Percentiles rank a stretch among this genome's conserved stretches.
Evolutionary conservation across 1,140 invertebrate species (phyloP).

Genomic region (Globodera rostochiensis): DNA sequence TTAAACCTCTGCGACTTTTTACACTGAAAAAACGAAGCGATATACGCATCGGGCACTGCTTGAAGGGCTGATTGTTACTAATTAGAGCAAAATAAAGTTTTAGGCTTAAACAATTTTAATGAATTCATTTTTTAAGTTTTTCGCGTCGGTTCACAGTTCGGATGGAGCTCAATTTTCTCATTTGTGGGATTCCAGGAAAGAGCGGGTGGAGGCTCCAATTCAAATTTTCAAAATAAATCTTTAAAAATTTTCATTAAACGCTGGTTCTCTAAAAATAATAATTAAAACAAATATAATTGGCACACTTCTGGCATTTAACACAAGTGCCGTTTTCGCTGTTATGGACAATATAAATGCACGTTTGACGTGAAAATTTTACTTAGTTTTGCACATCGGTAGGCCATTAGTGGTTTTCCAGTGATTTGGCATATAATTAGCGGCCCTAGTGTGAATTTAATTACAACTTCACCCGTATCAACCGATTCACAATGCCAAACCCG

Average conservation of each 20-base stretch:
- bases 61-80: conserved; percentile 20
- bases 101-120: too few species aligned
- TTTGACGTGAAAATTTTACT: conserved; percentile 69
- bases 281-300: too few species aligned
- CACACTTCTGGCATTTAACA: not conserved
- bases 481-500: conserved; percentile 52
- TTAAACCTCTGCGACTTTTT: conserved; percentile 33
- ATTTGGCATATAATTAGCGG: conserved; percentile 55
- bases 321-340: conserved; percentile 69
- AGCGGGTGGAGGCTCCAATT: conserved; percentile 66
- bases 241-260: too few species aligned
- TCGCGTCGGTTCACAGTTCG: conserved; percentile 52
- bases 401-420: conserved; percentile 29
- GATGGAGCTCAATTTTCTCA: conserved; percentile 67
- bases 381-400: conserved; percentile 69
- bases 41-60: conserved; percentile 47
- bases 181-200: conserved; percentile 66
- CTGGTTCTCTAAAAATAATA: too few species aligned
- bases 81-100: too few species aligned
- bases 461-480: conserved; percentile 48
- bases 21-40: conserved; percentile 21
- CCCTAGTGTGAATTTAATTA: too few species aligned
- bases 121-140: conserved; percentile 44
- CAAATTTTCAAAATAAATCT: not conserved
- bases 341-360: conserved; percentile 70